Percentiles rank a stretch among this genome's conserved stretches.
These are phyloP conservation scores for Lithobates pipiens DNA, from an alignment of 2,797 vertebrate genomes.

Conservation along the genomic window DNA sequence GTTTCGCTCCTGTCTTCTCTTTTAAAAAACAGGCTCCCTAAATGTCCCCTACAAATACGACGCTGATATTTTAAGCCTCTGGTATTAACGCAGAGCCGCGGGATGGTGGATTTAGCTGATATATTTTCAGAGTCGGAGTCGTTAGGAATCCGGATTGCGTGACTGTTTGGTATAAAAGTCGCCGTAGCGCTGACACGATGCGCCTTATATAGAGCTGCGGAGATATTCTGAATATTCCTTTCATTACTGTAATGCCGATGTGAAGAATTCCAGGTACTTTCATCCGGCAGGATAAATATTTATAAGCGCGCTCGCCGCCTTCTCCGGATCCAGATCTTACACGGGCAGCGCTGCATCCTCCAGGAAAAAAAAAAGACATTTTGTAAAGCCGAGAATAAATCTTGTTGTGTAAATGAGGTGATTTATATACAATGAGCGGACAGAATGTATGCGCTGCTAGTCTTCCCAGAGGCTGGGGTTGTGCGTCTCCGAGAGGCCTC, in stretches of 20 bases:
- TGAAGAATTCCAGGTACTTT: not conserved
- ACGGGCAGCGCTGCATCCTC: not conserved
- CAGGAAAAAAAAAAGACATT: not conserved
- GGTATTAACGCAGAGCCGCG: too few relatives aligned
- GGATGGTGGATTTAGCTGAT: too few relatives aligned
- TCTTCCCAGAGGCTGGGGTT: not conserved
- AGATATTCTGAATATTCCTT: not conserved
- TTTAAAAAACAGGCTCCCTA: too few relatives aligned
- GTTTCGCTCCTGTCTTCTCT: too few relatives aligned
- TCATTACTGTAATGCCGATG: not conserved
- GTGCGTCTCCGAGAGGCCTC: not conserved
- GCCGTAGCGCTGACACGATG: not conserved
- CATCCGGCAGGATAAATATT: constrained; percentile 12
- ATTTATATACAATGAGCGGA: constrained; percentile 20
- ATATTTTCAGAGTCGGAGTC: not conserved
- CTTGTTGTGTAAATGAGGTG: constrained; percentile 1
- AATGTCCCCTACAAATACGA: too few relatives aligned
- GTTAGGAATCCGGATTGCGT: not conserved
- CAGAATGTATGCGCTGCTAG: not conserved
- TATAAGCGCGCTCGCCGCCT: not conserved
- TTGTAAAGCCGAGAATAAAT: not conserved
- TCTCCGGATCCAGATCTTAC: constrained; percentile 4
- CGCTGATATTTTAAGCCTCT: too few relatives aligned
- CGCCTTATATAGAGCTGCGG: constrained; percentile 34
- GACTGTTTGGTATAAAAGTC: not conserved